Evolutionary conservation across 2,888 invertebrate species (phyloP).

Genomic region (Fragum whitleyi): DNA sequence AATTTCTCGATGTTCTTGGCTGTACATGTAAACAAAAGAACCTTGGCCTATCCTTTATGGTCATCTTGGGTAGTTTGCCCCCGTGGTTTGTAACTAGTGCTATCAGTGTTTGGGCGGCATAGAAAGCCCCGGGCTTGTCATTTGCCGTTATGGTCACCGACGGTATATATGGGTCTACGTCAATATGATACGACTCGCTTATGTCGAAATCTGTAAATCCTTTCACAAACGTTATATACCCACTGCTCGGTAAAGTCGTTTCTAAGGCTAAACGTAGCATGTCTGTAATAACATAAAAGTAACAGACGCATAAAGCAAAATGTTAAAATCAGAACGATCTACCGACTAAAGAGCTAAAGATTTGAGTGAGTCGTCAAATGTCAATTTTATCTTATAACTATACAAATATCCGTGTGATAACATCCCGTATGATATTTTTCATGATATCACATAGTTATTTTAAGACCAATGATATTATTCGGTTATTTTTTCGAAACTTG

Average conservation of each 20-base stretch:
- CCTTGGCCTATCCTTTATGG: conserved; percentile 69
- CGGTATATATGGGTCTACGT: conserved; percentile 50
- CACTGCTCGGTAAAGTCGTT: background rate
- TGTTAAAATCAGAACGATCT: too few relatives aligned
- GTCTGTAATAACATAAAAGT: conserved; percentile 41
- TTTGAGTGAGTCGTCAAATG: too few relatives aligned
- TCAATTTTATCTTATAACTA: too few relatives aligned
- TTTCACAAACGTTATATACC: conserved; percentile 27
- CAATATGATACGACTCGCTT: conserved; percentile 62
- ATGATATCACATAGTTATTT: too few relatives aligned
- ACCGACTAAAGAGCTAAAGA: too few relatives aligned
- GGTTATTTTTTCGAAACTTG: too few relatives aligned
- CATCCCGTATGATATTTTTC: too few relatives aligned
- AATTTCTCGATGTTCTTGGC: too few relatives aligned
- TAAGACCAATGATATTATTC: too few relatives aligned
- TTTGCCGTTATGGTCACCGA: conserved; percentile 67
- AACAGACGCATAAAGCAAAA: too few relatives aligned
- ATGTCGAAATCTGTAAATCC: conserved; percentile 40
- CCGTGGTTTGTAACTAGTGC: conserved; percentile 49
- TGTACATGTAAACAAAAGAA: too few relatives aligned
- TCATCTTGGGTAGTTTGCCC: conserved; percentile 23
- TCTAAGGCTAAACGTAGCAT: conserved; percentile 14
- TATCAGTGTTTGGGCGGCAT: conserved; percentile 74
- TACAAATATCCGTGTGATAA: too few relatives aligned
- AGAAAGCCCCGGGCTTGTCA: conserved; percentile 71